These are phyloP conservation scores for Drosophila burlai DNA, from an alignment of 1,140 invertebrate species.

Conservation along the genomic window DNA sequence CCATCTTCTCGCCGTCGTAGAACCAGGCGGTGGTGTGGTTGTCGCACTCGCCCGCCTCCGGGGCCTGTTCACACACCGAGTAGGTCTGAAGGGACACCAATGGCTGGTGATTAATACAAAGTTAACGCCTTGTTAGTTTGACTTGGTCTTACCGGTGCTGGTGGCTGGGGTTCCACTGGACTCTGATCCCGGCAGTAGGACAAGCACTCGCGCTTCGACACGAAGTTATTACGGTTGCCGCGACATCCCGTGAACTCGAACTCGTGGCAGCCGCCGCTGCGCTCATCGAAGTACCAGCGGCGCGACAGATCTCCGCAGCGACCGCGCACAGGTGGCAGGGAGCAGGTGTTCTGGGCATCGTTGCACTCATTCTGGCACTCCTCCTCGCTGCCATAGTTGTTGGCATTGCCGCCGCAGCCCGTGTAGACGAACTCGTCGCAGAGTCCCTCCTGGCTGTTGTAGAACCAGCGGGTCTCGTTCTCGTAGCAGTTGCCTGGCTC, in stretches of 20 bases:
- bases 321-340: constrained; percentile 89
- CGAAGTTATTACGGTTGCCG: constrained; percentile 94
- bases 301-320: constrained; percentile 87
- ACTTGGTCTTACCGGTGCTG: constrained; percentile 49
- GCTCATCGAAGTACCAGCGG: constrained; percentile 91
- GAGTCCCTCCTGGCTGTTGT: constrained; percentile 90
- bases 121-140: no score
- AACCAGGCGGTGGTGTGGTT: constrained; percentile 89
- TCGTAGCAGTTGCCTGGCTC: constrained; percentile 90
- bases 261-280: constrained; percentile 88
- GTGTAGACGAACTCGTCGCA: constrained; percentile 94
- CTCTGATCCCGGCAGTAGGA: constrained; percentile 88
- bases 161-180: constrained; percentile 47
- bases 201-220: constrained; percentile 93
- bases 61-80: constrained; percentile 86
- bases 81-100: constrained; percentile 38
- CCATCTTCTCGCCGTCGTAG: constrained; percentile 88
- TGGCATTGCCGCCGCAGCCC: constrained; percentile 94
- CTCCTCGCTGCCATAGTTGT: constrained; percentile 91
- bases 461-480: constrained; percentile 89
- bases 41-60: constrained; percentile 91
- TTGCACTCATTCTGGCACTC: constrained; percentile 93
- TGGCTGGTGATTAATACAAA: background rate
- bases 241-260: constrained; percentile 90
- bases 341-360: constrained; percentile 90